Base-by-base conservation (phyloP, 2,888 invertebrate species). In the Folsomia manolachei region DNA sequence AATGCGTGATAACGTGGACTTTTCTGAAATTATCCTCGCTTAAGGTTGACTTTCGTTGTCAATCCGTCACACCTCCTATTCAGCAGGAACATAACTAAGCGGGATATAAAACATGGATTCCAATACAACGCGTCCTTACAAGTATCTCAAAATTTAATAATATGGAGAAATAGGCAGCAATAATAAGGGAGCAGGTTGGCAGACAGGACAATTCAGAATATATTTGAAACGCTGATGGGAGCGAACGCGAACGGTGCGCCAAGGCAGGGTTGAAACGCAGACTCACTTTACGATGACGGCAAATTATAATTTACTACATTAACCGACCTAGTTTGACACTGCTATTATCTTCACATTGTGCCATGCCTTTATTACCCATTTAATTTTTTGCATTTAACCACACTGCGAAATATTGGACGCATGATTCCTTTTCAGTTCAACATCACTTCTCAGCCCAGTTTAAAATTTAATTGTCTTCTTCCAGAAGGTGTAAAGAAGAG, bases 41-140 rank as follows among this genome's bases (percentile, higher is more conserved):
- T 39, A 39, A 63, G 64, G 64, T 19, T 64, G 64, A 64, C 64
- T 64, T 64, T 64, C n/a, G n/a, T 64, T 64, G 27, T 64, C 39
- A 64, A 64, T 64, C 64, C 64, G 64, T 64, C 64, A 64, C 64
- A 64, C 64, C 39, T 39, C 39, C 4, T 14, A 39, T 39, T 39
- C 39, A 39, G 39, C 39, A 39, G 4, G 39, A 4, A 39, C 39
- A 39, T 39, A 39, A 39, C 39, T 14, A 39, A 14, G 4, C 39
- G 39, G 39, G 39, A n/a, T n/a, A n/a, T n/a, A n/a, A n/a, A n/a
- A n/a, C n/a, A n/a, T n/a, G n/a, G n/a, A n/a, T n/a, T n/a, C n/a
- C n/a, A n/a, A n/a, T n/a, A n/a, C n/a, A n/a, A n/a, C n/a, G n/a
- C n/a, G n/a, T n/a, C n/a, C n/a, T n/a, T n/a, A n/a, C n/a, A n/a